Evolutionary conservation across 2,888 invertebrate genomes (phyloP).

Genomic region (Aleiodes testaceus): DNA sequence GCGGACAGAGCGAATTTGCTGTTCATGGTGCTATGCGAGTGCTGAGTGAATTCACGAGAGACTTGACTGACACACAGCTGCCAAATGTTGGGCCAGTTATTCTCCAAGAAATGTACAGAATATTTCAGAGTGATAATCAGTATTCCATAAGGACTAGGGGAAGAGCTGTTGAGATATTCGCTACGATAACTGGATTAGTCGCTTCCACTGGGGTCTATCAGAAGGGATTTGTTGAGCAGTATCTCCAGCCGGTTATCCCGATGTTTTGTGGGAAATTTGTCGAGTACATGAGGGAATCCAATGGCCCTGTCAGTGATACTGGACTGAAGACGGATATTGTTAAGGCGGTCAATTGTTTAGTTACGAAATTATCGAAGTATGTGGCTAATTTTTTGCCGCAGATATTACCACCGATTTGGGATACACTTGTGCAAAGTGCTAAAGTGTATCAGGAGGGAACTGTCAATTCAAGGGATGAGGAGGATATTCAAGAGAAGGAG

Average conservation of each 20-base stretch:
- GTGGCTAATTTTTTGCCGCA: conserved; percentile 77
- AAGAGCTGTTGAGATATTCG: conserved; percentile 80
- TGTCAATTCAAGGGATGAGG: conserved; percentile 77
- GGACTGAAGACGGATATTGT: conserved; percentile 80
- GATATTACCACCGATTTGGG: conserved; percentile 81
- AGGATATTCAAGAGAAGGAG: conserved; percentile 74
- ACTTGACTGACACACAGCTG: conserved; percentile 79
- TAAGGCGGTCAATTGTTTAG: conserved; percentile 78
- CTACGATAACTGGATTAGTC: conserved; percentile 77
- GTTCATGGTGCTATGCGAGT: conserved; percentile 84
- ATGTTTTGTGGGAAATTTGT: conserved; percentile 80
- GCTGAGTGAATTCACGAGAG: conserved; percentile 80
- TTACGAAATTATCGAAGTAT: conserved; percentile 78
- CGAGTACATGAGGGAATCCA: conserved; percentile 75
- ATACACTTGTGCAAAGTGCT: conserved; percentile 79
- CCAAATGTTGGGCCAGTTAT: conserved; percentile 81
- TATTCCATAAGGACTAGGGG: conserved; percentile 77
- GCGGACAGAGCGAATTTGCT: conserved; percentile 75
- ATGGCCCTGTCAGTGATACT: conserved; percentile 75
- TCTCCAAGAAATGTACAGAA: conserved; percentile 81
- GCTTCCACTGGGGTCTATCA: conserved; percentile 74
- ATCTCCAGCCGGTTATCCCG: conserved; percentile 80
- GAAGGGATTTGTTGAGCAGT: conserved; percentile 76
- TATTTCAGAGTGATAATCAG: conserved; percentile 78
- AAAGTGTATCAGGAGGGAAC: conserved; percentile 79